phyloP scores from a whole-genome alignment of 2,113 vertebrate species.

The Melanerpes aurifrons region DNA sequence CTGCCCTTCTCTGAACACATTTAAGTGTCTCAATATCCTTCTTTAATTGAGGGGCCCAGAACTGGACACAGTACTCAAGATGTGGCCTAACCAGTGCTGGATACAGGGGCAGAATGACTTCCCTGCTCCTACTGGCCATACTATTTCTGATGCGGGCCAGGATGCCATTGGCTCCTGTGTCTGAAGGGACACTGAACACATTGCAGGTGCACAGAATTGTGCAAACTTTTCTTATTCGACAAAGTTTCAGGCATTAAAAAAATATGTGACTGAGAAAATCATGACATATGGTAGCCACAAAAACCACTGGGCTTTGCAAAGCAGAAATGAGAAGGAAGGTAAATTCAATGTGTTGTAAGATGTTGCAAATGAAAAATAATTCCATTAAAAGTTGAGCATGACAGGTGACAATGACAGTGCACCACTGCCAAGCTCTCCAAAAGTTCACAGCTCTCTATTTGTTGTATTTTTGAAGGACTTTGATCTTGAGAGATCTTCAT shows the following conservation, averaged over 20 bases:
- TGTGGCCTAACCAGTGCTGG: no score
- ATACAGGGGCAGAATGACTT: no score
- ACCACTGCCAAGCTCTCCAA: background rate
- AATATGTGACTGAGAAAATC: background rate
- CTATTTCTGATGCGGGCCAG: no score
- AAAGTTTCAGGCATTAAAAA: background rate
- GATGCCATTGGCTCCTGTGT: background rate
- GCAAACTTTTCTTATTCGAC: background rate
- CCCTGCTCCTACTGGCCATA: no score
- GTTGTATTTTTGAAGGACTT: slow-evolving; percentile 35
- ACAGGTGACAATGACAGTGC: background rate
- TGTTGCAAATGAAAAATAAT: background rate
- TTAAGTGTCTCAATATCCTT: no score
- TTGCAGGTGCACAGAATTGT: background rate
- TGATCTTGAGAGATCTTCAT: slow-evolving; percentile 65
- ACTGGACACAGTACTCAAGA: no score
- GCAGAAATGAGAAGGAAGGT: background rate
- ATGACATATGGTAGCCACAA: background rate
- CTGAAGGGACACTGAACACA: background rate
- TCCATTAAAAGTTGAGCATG: background rate
- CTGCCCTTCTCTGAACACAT: no score
- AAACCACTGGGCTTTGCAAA: background rate
- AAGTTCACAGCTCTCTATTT: slow-evolving; percentile 23
- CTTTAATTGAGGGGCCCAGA: no score
- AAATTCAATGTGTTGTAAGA: background rate